Base-by-base conservation (phyloP, 2,113 vertebrate genomes). In the Poeciliopsis prolifica region DNA sequence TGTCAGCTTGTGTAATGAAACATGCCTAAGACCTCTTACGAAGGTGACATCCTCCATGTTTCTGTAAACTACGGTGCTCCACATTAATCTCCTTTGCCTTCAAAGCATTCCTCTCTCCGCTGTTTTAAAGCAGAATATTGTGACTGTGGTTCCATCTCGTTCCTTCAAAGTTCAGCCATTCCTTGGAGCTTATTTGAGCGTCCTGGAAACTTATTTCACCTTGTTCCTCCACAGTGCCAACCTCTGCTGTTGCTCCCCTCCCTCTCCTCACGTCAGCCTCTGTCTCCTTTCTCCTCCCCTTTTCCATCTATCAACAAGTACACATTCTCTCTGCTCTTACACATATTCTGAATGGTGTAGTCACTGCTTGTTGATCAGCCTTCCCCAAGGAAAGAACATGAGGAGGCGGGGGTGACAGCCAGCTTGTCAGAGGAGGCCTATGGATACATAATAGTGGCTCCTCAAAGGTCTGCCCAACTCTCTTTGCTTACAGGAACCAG, bases 311-410 rank as follows among this genome's bases (percentile, higher is more conserved):
- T 75, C 74, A 86, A 90, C 87, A 83, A 88, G 86, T 75, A 81
- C 77, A 85, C 89, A 82, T 79, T 82, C 84, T 79, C 77, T 61
- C 64, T 35, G 72, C 88, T 86, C 86, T 85, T 88, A 78, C 86
- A 77, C 92, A 89, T 90, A 86, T 89, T 93, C 85, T 91, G 89
- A 94, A 93, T 94, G 89, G 93, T 91, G 95, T 84, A 91, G 94
- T 94, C 87, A 67, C 77, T 91, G 91, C 91, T 89, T 87, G 86
- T 90, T 92, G 84, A 89, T 89, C 92, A 86, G 87, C 93, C 92
- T 83, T 87, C 77, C 94, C 89, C 74, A 75, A 94, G 93, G 91
- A 94, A 91, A 93, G 88, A 58, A 90, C 69, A 69, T 10, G 65
- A 44, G 44, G 44, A 70, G 44, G 72, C 12, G 62, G 70, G 3